phyloP scores from a whole-genome alignment of 2,113 vertebrate genomes.

The Lepisosteus osseus region DNA sequence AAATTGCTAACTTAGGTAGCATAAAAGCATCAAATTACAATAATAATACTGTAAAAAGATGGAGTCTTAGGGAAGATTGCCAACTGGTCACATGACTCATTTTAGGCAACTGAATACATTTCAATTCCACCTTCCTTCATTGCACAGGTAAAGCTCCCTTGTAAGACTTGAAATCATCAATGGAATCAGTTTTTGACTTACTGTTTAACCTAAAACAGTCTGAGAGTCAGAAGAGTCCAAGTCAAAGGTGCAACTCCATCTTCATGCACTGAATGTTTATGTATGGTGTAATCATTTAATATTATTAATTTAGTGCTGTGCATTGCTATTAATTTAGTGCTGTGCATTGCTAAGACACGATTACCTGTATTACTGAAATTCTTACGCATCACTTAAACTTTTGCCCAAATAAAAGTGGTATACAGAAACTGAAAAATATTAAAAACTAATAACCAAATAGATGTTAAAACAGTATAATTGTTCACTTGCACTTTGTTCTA shows the following conservation, averaged over 20 bases:
- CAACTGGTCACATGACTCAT: slow-evolving; percentile 5
- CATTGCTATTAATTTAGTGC: background rate
- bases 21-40: slow-evolving; percentile 25
- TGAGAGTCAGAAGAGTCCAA: slow-evolving; percentile 1
- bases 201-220: too few species aligned
- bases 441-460: too few species aligned
- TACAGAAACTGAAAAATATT: too few species aligned
- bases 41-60: slow-evolving; percentile 38
- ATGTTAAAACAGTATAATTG: too few species aligned
- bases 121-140: slow-evolving; percentile 18
- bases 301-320: background rate
- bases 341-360: slow-evolving; percentile 19
- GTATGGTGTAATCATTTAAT: slow-evolving; percentile 23
- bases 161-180: slow-evolving; percentile 36
- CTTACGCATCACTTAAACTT: too few species aligned
- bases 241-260: slow-evolving; percentile 26
- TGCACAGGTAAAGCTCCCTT: background rate
- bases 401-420: too few species aligned
- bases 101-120: slow-evolving; percentile 14
- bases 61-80: slow-evolving; percentile 23
- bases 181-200: slow-evolving; percentile 11
- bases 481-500: too few species aligned
- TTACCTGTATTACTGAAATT: background rate
- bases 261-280: slow-evolving; percentile 15
- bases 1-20: slow-evolving; percentile 35